These are phyloP conservation scores for Amblyopsis rosae DNA, from an alignment of 2,113 vertebrate genomes.

Conservation along the genomic window DNA sequence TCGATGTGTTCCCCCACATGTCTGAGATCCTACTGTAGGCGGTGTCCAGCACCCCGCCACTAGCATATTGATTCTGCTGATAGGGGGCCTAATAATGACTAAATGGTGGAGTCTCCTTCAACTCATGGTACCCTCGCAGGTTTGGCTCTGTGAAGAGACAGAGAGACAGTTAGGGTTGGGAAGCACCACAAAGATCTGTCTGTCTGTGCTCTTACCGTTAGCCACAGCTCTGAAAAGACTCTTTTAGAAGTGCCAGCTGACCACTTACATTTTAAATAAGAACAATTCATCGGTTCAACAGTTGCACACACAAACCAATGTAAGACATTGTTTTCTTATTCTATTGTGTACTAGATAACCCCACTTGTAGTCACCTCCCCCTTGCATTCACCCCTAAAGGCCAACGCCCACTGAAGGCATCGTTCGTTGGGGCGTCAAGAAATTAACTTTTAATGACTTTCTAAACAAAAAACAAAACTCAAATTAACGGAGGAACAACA, in stretches of 20 bases:
- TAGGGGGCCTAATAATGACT: slow-evolving; percentile 74
- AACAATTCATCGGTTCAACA: too few relatives aligned
- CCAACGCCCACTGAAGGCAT: too few relatives aligned
- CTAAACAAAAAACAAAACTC: too few relatives aligned
- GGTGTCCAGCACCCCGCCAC: slow-evolving; percentile 10
- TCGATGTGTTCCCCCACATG: slow-evolving; percentile 12
- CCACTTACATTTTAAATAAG: slow-evolving; percentile 20
- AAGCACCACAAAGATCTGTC: slow-evolving; percentile 55
- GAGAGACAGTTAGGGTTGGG: slow-evolving; percentile 76
- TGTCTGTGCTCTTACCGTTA: slow-evolving; percentile 29
- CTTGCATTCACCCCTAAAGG: too few relatives aligned
- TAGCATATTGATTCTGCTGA: slow-evolving; percentile 68
- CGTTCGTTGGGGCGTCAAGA: too few relatives aligned
- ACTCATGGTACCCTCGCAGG: slow-evolving; percentile 82
- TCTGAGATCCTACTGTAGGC: slow-evolving; percentile 30
- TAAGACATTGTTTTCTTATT: too few relatives aligned
- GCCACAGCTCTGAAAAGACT: slow-evolving; percentile 38
- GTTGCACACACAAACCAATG: too few relatives aligned
- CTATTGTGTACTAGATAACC: too few relatives aligned
- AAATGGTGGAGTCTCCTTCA: slow-evolving; percentile 82
- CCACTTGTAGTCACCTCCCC: too few relatives aligned
- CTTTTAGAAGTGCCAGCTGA: slow-evolving; percentile 52
- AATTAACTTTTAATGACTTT: too few relatives aligned
- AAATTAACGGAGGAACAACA: too few relatives aligned
- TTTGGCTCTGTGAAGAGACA: slow-evolving; percentile 82